Evolutionary conservation across 2,888 invertebrate genomes (phyloP).

Genomic region (Tinea semifulvella): DNA sequence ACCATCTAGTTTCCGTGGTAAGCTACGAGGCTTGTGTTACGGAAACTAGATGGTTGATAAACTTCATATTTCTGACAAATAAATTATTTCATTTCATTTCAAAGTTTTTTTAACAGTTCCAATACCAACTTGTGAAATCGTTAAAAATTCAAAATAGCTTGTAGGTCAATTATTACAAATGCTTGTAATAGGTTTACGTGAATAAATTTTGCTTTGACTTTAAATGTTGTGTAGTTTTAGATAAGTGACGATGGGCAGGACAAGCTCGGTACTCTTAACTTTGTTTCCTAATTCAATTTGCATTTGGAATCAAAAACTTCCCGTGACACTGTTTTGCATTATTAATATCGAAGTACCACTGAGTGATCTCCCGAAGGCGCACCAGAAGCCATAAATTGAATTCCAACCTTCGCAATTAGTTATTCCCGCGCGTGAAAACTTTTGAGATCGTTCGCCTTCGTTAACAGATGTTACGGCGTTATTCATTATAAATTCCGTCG

Average conservation of each 20-base stretch:
- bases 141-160: too few relatives aligned
- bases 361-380: slow-evolving; percentile 60
- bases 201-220: too few relatives aligned
- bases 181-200: too few relatives aligned
- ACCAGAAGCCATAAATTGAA: slow-evolving; percentile 66
- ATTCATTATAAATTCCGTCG: slow-evolving; percentile 67
- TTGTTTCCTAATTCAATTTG: slow-evolving; percentile 64
- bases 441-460: slow-evolving; percentile 67
- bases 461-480: slow-evolving; percentile 68
- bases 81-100: too few relatives aligned
- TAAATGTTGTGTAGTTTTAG: too few relatives aligned
- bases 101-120: too few relatives aligned
- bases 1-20: too few relatives aligned
- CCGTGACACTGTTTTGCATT: slow-evolving; percentile 68
- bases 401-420: slow-evolving; percentile 67
- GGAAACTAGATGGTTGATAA: too few relatives aligned
- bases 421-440: slow-evolving; percentile 68
- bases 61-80: too few relatives aligned
- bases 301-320: slow-evolving; percentile 65
- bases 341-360: slow-evolving; percentile 59
- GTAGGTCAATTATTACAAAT: too few relatives aligned
- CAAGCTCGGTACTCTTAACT: slow-evolving; percentile 50
- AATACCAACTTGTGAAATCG: too few relatives aligned
- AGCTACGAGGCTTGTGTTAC: too few relatives aligned
- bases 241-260: slow-evolving; percentile 42